These are phyloP conservation scores for Sparidentex hasta DNA, from an alignment of 2,797 vertebrate species.

Conservation along the genomic window DNA sequence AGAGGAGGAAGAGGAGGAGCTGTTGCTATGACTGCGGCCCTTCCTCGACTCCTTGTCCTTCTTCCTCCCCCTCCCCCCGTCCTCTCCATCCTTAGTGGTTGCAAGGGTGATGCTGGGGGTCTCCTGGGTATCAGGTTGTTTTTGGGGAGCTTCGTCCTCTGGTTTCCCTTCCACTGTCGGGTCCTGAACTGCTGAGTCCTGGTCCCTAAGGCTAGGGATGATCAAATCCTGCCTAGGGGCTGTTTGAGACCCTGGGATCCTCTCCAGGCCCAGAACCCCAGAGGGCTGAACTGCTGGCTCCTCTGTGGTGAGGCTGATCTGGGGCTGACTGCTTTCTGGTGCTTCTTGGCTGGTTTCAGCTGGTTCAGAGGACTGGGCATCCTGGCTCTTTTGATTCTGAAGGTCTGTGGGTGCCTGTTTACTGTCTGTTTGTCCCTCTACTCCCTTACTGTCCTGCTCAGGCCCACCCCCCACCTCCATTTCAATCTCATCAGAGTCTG, in stretches of 20 bases:
- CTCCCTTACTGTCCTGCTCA: constrained; percentile 73
- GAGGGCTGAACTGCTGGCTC: constrained; percentile 44
- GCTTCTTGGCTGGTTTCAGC: constrained; percentile 40
- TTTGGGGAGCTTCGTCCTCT: constrained; percentile 54
- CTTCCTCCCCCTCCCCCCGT: constrained; percentile 83
- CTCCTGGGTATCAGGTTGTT: constrained; percentile 39
- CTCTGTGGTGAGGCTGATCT: constrained; percentile 50
- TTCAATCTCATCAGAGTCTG: constrained; percentile 86
- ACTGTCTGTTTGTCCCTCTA: constrained; percentile 47
- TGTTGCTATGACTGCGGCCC: constrained; percentile 86
- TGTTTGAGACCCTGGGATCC: not conserved
- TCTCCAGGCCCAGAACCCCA: not conserved
- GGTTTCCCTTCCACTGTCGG: constrained; percentile 53
- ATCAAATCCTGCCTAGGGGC: constrained; percentile 20
- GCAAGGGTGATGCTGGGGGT: constrained; percentile 14
- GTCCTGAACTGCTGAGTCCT: constrained; percentile 20
- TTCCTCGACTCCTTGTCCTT: constrained; percentile 82
- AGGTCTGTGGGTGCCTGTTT: constrained; percentile 61
- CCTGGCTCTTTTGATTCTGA: constrained; percentile 61
- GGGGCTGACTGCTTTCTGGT: constrained; percentile 48
- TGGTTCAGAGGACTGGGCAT: constrained; percentile 46
- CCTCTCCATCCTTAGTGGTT: constrained; percentile 72
- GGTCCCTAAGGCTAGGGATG: not conserved
- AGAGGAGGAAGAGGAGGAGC: constrained; percentile 92
- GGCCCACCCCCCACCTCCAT: constrained; percentile 82